Evolutionary conservation across 2,797 vertebrate species (phyloP), one percentile per base, ranked within the genome.

Genomic region (Gambusia yucatana): DNA sequence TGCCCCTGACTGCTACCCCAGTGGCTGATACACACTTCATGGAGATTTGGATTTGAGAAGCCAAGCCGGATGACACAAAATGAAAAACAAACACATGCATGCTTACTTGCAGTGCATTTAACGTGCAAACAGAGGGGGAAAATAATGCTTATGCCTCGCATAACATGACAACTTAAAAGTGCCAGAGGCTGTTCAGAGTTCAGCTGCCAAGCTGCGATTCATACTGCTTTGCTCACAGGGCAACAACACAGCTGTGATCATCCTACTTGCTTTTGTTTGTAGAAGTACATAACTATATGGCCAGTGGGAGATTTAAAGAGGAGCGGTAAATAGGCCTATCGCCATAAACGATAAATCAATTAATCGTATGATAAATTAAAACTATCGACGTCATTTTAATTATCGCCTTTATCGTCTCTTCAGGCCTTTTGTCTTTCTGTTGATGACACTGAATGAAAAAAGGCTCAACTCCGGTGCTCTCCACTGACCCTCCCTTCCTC

Each of bases 41-140:
- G 6, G 78, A 85, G 83, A 90, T 86, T 84, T 86, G 76, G 81
- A 85, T 72, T 86, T 71, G 73, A 57, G 79, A 82, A 72, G 61
- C 36, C 69, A 73, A 46, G 46, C 72, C 50, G 28, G n/a, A 84
- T n/a, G 75, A 81, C 79, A 79, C 8, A 69, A 61, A 30, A 30
- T 50, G 36, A 83, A 33, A 65, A 28, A 67, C 78, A 72, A 78
- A 41, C 28, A 52, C 30, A 75, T 41, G 39, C 25, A 44, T 3
- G 36, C 57, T 73, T 6, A 7, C 39, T 79, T 55, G 52, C 76
- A 14, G 76, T 55, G 43, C 28, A 82, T 77, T 88, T 84, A 77
- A 43, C 20, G 14, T 77, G 59, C 48, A 7, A 50, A 17, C 8
- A 11, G 73, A 14, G 36, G 69, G 52, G 74, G 81, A 85, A 85